Evolutionary conservation across 2,888 invertebrate species (phyloP).

Genomic region (Electrophaes corylata): DNA sequence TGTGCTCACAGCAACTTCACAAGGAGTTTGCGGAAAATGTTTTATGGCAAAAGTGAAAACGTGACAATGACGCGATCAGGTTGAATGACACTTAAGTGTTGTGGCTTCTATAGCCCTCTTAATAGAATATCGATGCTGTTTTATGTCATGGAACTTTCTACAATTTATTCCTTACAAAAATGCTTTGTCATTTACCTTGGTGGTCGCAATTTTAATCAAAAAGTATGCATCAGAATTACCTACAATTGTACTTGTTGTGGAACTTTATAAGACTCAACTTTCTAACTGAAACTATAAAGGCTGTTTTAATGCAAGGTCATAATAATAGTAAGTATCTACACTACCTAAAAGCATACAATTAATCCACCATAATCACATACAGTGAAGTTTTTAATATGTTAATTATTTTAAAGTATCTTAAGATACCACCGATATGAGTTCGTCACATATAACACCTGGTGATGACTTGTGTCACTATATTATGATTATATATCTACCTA

Average conservation of each 20-base stretch:
- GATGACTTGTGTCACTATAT: no score
- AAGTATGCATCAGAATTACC: no score
- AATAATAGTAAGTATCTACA: no score
- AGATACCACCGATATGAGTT: no score
- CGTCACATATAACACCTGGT: no score
- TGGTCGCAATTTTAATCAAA: conserved; percentile 2
- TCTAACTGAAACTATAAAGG: not conserved
- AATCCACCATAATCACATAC: no score
- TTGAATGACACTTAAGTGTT: conserved; percentile 57
- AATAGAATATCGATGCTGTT: conserved; percentile 41
- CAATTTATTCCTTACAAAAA: conserved; percentile 16
- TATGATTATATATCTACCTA: no score
- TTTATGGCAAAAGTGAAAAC: conserved; percentile 78
- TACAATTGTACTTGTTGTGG: conserved; percentile 1
- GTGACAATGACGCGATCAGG: conserved; percentile 50
- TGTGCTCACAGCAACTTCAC: conserved; percentile 52
- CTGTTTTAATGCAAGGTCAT: not conserved
- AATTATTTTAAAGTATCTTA: no score
- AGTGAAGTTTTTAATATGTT: no score
- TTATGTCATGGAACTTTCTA: conserved; percentile 45
- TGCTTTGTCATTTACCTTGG: conserved; percentile 9
- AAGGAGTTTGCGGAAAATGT: conserved; percentile 61
- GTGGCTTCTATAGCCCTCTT: conserved; percentile 46
- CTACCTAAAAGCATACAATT: no score
- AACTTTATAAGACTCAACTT: not conserved